phyloP scores from a whole-genome alignment of 2,888 invertebrate genomes.

The Sclerodermus sp. region DNA sequence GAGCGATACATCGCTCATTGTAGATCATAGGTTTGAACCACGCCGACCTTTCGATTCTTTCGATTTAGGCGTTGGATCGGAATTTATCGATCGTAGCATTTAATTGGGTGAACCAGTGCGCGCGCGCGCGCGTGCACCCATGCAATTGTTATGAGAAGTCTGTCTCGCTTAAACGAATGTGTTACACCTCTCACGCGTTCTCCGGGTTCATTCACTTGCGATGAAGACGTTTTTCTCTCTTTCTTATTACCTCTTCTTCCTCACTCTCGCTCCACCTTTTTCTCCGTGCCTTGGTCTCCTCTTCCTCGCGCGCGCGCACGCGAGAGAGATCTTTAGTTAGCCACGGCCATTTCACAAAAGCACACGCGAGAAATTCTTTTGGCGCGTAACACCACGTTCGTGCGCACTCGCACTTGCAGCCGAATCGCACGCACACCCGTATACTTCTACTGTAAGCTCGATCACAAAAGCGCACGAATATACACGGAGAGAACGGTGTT shows the following conservation, averaged over 20 bases:
- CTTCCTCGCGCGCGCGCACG: background rate
- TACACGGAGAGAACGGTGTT: no score
- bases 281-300: background rate
- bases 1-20: no score
- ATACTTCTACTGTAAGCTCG: no score
- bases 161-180: slow-evolving; percentile 32
- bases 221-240: slow-evolving; percentile 9
- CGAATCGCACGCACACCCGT: background rate
- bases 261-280: background rate
- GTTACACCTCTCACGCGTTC: slow-evolving; percentile 30
- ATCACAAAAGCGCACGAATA: no score
- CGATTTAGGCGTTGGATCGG: no score
- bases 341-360: slow-evolving; percentile 21
- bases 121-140: slow-evolving; percentile 5
- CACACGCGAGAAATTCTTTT: slow-evolving; percentile 23
- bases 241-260: slow-evolving; percentile 2
- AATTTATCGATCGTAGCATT: no score
- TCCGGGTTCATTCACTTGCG: slow-evolving; percentile 31
- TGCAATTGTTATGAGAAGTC: slow-evolving; percentile 21
- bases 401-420: slow-evolving; percentile 8
- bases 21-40: no score
- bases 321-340: slow-evolving; percentile 19
- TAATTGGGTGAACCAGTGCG: no score
- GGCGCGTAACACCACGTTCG: slow-evolving; percentile 17
- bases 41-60: no score